Evolutionary conservation across 1,140 invertebrate genomes (phyloP).

Genomic region (Microplitis demolitor): DNA sequence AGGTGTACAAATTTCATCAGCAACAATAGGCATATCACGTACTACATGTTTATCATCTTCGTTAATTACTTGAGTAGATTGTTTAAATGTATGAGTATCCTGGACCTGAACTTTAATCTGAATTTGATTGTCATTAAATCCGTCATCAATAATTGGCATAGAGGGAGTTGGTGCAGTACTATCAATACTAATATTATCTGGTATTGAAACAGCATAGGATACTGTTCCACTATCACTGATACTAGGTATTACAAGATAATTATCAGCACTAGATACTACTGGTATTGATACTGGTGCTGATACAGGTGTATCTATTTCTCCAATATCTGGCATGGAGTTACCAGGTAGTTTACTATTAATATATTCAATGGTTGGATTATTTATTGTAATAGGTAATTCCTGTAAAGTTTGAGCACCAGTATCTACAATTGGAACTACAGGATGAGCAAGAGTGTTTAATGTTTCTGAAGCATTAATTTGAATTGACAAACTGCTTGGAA

Average conservation of each 20-base stretch:
- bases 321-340: constrained; percentile 53
- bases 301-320: constrained; percentile 42
- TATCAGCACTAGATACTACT: constrained; percentile 41
- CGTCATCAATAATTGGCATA: constrained; percentile 58
- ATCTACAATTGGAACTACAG: constrained; percentile 49
- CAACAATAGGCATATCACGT: not conserved
- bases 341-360: constrained; percentile 48
- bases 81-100: not conserved
- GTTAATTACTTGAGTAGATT: not conserved
- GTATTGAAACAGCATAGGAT: constrained; percentile 53
- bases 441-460: constrained; percentile 29
- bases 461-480: constrained; percentile 47
- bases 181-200: constrained; percentile 42
- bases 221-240: constrained; percentile 34
- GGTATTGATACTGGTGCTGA: constrained; percentile 34
- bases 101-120: not conserved
- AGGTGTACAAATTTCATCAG: not conserved
- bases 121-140: constrained; percentile 36
- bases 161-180: constrained; percentile 52
- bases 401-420: constrained; percentile 61
- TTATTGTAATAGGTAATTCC: constrained; percentile 72
- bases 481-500: constrained; percentile 65
- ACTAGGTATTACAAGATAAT: constrained; percentile 49
- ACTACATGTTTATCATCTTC: not conserved
- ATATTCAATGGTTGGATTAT: constrained; percentile 69